Evolutionary conservation across 2,888 invertebrate species (phyloP), one percentile per base, ranked within the genome.

Genomic region (Orthosia incerta): DNA sequence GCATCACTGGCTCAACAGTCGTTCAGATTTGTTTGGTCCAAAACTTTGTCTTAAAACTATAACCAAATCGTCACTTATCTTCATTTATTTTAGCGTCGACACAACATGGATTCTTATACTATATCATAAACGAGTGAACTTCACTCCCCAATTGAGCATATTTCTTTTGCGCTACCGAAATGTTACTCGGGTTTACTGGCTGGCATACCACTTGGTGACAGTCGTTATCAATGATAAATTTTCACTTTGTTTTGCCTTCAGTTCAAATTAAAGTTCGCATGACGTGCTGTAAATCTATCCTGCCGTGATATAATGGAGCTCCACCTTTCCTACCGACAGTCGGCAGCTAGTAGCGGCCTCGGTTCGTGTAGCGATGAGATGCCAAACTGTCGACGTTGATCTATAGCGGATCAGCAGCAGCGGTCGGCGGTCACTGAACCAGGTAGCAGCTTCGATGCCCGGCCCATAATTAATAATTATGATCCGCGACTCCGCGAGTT

Each of bases 301-400:
- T 50, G 20, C n/a, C 85, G 80, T 83, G 39, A 12, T 62, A 65
- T 74, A 79, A 60, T 77, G 86, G 76, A 71, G 60, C 59, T 50
- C n/a, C 65, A 72, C 78, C 69, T 78, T 26, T 75, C 79, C 82
- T 80, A 71, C 67, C 74, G 79, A 74, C 83, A 76, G 85, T 62
- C 86, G 79, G 77, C 82, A 77, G 83, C 77, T 85, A 84, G 86
- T 88, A 83, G 89, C 85, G 82, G 85, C 86, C 86, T 74, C 83
- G 74, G 79, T 76, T 84, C 86, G 67, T 79, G 79, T 74, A 74
- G 75, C 86, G 84, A 85, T 82, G 87, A 84, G 87, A 86, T 87
- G 89, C 88, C 84, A 82, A 82, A 80, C 87, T 85, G 83, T 82
- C 85, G 78, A 81, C 88, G 79, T 85, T 89, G 89, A 91, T 90